Percentiles rank a stretch among this genome's conserved stretches.
Conservation (phyloP, 1,140 invertebrate genomes). For the Caenorhabditis tropicalis region DNA sequence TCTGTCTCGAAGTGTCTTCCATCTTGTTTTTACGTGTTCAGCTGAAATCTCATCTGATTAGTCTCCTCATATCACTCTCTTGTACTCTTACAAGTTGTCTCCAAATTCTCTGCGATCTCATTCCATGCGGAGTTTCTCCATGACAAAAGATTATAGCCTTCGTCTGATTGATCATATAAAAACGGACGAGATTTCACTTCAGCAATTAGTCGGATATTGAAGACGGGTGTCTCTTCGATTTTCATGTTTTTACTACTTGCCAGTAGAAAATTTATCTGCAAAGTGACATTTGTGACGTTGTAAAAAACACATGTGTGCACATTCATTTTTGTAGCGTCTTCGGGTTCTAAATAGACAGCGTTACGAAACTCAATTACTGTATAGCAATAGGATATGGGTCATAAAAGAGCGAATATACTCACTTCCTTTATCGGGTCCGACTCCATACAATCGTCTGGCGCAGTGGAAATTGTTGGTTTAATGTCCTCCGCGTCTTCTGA, state of each 20-base stretch:
- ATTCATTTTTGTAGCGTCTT: too few relatives aligned
- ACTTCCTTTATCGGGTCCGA: slow-evolving; percentile 32
- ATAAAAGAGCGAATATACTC: too few relatives aligned
- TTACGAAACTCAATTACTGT: neutral
- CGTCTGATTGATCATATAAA: slow-evolving; percentile 49
- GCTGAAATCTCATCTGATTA: slow-evolving; percentile 38
- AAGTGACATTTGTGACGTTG: neutral
- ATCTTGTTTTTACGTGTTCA: slow-evolving; percentile 52
- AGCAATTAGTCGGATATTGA: slow-evolving; percentile 50
- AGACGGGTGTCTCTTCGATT: slow-evolving; percentile 41
- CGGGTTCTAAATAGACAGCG: too few relatives aligned
- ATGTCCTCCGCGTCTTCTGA: slow-evolving; percentile 32
- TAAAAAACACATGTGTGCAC: too few relatives aligned
- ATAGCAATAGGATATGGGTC: neutral
- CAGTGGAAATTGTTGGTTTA: slow-evolving; percentile 18
- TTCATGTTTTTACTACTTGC: slow-evolving; percentile 30
- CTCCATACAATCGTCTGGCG: slow-evolving; percentile 11
- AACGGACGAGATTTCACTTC: slow-evolving; percentile 31
- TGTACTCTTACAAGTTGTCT: slow-evolving; percentile 19
- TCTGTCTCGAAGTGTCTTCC: slow-evolving; percentile 53
- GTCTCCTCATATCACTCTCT: neutral
- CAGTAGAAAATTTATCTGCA: slow-evolving; percentile 32
- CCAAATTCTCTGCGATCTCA: slow-evolving; percentile 34
- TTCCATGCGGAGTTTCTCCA: slow-evolving; percentile 51
- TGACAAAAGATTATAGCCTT: slow-evolving; percentile 44